Evolutionary conservation across 2,797 vertebrate genomes (phyloP).

Genomic region (Sebastes alutus): DNA sequence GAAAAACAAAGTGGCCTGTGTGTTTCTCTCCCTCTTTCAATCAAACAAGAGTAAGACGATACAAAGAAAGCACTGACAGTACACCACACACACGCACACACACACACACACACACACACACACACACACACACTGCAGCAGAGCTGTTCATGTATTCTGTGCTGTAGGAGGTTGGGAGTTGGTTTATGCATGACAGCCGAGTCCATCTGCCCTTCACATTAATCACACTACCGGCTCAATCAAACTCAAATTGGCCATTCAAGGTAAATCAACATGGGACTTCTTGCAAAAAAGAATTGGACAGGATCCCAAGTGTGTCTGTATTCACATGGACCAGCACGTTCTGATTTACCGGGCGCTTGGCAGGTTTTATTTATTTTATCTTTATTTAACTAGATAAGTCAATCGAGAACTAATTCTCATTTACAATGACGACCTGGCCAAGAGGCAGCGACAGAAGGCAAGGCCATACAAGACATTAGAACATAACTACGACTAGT

Average conservation of each 20-base stretch:
- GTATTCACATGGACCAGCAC: neutral
- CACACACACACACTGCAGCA: conserved; percentile 27
- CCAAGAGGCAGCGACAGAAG: too few species aligned
- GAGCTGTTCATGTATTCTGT: conserved; percentile 36
- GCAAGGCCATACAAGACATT: too few species aligned
- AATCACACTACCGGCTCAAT: conserved; percentile 7
- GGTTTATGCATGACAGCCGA: conserved; percentile 40
- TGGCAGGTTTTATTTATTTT: too few species aligned
- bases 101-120: conserved; percentile 14
- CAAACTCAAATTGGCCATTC: neutral
- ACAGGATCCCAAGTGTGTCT: neutral
- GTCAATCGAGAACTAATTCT: too few species aligned
- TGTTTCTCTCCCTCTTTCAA: conserved; percentile 51
- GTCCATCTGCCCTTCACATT: conserved; percentile 28
- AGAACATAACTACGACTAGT: too few species aligned
- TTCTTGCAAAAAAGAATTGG: neutral
- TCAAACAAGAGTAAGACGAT: conserved; percentile 54
- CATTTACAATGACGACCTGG: too few species aligned
- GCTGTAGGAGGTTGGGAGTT: conserved; percentile 43
- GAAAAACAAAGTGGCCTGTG: conserved; percentile 78
- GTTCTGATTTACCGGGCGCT: too few species aligned
- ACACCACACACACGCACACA: neutral
- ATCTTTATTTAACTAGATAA: too few species aligned
- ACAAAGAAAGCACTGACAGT: conserved; percentile 76
- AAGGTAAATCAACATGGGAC: neutral